phyloP scores from a whole-genome alignment of 2,113 vertebrate genomes.

The Dendrocopos noguchii region DNA sequence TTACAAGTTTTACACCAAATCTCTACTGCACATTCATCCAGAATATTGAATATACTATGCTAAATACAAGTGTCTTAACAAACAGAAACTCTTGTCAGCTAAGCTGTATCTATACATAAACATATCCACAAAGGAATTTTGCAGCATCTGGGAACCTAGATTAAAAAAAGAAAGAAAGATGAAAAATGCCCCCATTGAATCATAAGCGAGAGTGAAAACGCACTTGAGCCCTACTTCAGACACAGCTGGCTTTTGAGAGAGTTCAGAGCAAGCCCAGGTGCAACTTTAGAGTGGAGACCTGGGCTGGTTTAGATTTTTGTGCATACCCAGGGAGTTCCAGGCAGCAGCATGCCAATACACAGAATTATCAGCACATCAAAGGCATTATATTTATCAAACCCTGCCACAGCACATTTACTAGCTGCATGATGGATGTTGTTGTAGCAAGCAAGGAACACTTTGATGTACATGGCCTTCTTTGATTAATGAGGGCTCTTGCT shows the following conservation, averaged over 20 bases:
- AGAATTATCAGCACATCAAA: constrained; percentile 80
- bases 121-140: neutral
- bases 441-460: constrained; percentile 79
- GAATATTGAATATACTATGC: neutral
- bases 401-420: constrained; percentile 79
- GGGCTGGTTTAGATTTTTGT: neutral
- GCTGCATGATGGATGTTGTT: constrained; percentile 82
- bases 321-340: constrained; percentile 46
- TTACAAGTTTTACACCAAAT: neutral
- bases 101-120: neutral
- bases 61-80: neutral
- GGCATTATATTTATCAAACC: constrained; percentile 79
- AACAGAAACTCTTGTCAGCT: neutral
- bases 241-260: neutral
- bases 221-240: neutral
- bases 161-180: neutral
- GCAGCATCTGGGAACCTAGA: neutral
- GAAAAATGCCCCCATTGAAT: neutral
- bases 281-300: neutral
- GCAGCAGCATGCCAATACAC: constrained; percentile 67
- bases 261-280: neutral
- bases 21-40: neutral
- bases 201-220: neutral
- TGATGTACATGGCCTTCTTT: constrained; percentile 85
- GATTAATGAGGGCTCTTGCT: constrained; percentile 87